Percentiles rank a stretch among this genome's conserved stretches.
These are phyloP conservation scores for Arrhopalites spinosus DNA, from an alignment of 2,888 invertebrate genomes.

Conservation along the genomic window DNA sequence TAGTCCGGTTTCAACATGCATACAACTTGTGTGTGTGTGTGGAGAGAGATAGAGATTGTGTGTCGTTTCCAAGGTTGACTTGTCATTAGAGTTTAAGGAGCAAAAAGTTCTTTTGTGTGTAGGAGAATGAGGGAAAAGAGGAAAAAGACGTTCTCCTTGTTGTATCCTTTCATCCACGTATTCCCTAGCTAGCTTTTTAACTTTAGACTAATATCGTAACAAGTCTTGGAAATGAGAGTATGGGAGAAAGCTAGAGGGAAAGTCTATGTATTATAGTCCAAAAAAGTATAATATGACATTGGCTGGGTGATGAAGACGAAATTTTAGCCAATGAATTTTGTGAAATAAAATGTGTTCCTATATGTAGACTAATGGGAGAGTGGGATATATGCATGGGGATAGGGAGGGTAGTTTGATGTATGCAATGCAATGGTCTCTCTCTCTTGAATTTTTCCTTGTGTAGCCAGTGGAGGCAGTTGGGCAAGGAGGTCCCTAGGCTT, in stretches of 20 bases:
- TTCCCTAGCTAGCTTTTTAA: conserved; percentile 21
- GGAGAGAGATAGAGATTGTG: too few species aligned
- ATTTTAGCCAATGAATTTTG: not conserved
- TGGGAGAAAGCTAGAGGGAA: conserved; percentile 6
- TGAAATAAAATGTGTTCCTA: not conserved
- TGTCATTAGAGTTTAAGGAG: not conserved
- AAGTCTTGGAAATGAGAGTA: not conserved
- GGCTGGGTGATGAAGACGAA: too few species aligned
- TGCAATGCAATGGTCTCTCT: too few species aligned
- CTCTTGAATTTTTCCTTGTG: too few species aligned
- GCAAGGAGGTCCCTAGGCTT: not conserved
- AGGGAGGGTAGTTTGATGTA: too few species aligned
- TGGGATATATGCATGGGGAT: not conserved
- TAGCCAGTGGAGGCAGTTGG: too few species aligned
- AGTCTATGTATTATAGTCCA: too few species aligned
- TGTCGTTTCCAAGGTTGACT: not conserved
- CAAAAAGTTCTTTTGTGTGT: too few species aligned
- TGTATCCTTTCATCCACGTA: conserved; percentile 2
- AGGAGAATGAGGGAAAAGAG: too few species aligned
- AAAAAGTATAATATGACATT: not conserved
- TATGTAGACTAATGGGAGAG: not conserved
- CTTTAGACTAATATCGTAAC: conserved; percentile 15
- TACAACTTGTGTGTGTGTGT: too few species aligned
- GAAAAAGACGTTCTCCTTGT: not conserved
- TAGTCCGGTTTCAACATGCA: too few species aligned